These are phyloP conservation scores for Podotricha telesiphe DNA, from an alignment of 2,888 invertebrate genomes.

Conservation along the genomic window DNA sequence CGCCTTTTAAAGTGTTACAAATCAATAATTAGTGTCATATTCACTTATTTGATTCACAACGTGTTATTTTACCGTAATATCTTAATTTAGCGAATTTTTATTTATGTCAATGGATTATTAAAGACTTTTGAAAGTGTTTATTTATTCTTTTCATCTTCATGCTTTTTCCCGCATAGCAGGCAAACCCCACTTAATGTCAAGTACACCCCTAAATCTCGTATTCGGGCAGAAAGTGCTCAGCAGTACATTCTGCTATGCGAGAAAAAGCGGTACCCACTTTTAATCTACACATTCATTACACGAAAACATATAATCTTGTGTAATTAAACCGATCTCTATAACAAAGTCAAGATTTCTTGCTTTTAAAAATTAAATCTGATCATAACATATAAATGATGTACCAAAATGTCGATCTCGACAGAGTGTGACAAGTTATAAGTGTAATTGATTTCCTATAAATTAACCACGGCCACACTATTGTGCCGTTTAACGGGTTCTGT, in stretches of 20 bases:
- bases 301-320: too few species aligned
- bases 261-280: too few species aligned
- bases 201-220: too few species aligned
- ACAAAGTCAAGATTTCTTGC: not conserved
- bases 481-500: slow-evolving; percentile 1
- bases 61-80: not conserved
- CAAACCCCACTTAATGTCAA: too few species aligned
- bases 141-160: too few species aligned
- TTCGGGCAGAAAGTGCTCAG: too few species aligned
- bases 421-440: slow-evolving; percentile 1
- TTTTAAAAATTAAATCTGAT: not conserved
- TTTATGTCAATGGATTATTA: too few species aligned
- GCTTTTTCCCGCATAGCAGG: too few species aligned
- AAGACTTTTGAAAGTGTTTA: too few species aligned
- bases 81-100: not conserved
- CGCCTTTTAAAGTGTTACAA: slow-evolving; percentile 5
- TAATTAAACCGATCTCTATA: not conserved
- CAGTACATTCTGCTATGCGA: too few species aligned
- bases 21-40: slow-evolving; percentile 3
- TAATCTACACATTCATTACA: too few species aligned
- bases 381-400: not conserved
- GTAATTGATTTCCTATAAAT: slow-evolving; percentile 19
- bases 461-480: not conserved
- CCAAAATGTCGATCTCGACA: not conserved
- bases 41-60: not conserved